Evolutionary conservation across 2,888 invertebrate species (phyloP).

Genomic region (Mermis nigrescens): DNA sequence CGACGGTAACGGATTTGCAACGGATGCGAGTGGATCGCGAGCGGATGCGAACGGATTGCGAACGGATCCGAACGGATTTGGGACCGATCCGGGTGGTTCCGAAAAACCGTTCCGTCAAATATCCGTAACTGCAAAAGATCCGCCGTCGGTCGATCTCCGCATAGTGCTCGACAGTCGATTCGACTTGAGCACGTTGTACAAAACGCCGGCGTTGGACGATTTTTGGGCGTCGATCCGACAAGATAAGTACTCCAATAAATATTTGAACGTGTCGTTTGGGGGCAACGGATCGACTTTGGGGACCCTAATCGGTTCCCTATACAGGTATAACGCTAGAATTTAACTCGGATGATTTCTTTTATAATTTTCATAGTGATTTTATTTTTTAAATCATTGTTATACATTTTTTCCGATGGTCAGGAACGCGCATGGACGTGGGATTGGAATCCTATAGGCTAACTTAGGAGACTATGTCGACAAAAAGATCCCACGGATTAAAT

Average conservation of each 20-base stretch:
- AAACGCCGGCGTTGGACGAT: constrained; percentile 1
- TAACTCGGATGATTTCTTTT: too few relatives aligned
- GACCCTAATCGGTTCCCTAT: constrained; percentile 20
- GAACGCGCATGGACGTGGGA: too few relatives aligned
- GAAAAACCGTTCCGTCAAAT: background rate
- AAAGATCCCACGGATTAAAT: too few relatives aligned
- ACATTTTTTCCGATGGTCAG: too few relatives aligned
- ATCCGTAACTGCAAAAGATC: background rate
- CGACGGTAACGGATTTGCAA: background rate
- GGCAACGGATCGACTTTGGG: constrained; percentile 16
- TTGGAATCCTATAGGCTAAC: too few relatives aligned
- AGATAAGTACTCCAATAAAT: constrained; percentile 25
- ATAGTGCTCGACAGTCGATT: background rate
- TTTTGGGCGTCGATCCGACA: constrained; percentile 23
- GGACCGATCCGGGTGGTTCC: background rate
- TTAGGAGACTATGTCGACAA: too few relatives aligned
- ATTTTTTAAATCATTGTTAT: too few relatives aligned
- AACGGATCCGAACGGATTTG: background rate
- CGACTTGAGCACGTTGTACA: background rate
- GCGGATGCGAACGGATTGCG: background rate
- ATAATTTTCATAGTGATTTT: too few relatives aligned
- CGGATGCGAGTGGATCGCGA: background rate
- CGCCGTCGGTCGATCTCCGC: background rate
- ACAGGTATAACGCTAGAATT: too few relatives aligned
- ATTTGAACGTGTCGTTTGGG: constrained; percentile 22